Conservation (phyloP, 2,888 invertebrate species). For the Bembecia ichneumoniformis region DNA sequence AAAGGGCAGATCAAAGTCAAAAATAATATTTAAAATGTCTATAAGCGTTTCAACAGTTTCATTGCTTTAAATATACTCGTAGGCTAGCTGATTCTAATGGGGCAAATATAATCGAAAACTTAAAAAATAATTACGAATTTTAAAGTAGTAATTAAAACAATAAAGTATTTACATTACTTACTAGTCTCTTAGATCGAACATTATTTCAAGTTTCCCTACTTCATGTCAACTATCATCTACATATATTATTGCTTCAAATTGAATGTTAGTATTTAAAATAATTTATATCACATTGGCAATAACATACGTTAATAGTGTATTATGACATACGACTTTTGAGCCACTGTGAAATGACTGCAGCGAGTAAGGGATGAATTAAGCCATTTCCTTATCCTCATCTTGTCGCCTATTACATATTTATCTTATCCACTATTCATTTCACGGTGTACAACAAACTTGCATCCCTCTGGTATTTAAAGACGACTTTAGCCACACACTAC, state of each 20-base stretch:
- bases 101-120: constrained; percentile 25
- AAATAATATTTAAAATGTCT: constrained; percentile 1
- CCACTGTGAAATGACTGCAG: too few species aligned
- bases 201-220: constrained; percentile 26
- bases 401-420: too few species aligned
- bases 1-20: neutral
- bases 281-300: constrained; percentile 29
- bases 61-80: constrained; percentile 26
- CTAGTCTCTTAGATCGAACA: constrained; percentile 32
- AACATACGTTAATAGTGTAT: constrained; percentile 10
- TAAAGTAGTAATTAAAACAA: constrained; percentile 35
- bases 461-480: too few species aligned
- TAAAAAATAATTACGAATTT: constrained; percentile 21
- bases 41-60: constrained; percentile 20
- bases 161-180: constrained; percentile 50
- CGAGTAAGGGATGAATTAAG: too few species aligned
- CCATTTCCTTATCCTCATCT: too few species aligned
- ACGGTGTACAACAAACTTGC: too few species aligned
- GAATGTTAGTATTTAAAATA: constrained; percentile 6
- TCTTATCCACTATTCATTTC: too few species aligned
- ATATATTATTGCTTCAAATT: constrained; percentile 28
- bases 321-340: too few species aligned
- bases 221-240: constrained; percentile 23
- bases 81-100: constrained; percentile 47
- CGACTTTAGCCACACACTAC: too few species aligned